These are phyloP conservation scores for Clupea harengus DNA, from an alignment of 2,113 vertebrate genomes.

Conservation along the genomic window DNA sequence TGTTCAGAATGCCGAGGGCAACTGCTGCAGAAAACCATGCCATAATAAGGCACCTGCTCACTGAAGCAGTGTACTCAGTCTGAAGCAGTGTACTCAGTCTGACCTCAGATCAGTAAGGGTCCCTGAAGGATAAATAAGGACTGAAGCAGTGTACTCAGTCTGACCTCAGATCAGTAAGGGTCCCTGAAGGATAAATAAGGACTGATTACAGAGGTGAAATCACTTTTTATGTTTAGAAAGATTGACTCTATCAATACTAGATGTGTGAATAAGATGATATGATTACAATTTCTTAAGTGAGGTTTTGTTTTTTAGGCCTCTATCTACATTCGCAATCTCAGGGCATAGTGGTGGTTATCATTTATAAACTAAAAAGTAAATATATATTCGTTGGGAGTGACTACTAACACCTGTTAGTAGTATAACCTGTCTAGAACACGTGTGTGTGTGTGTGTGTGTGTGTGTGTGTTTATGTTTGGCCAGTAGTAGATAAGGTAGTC, in stretches of 20 bases:
- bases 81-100: background rate
- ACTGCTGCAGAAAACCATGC: conserved; percentile 17
- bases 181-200: background rate
- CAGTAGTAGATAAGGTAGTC: conserved; percentile 14
- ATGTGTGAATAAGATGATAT: background rate
- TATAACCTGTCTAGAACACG: background rate
- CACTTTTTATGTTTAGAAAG: background rate
- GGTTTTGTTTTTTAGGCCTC: background rate
- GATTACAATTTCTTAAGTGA: background rate
- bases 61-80: background rate
- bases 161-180: no score
- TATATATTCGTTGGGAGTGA: no score
- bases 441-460: conserved; percentile 14
- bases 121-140: background rate
- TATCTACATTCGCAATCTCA: no score
- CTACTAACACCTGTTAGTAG: background rate
- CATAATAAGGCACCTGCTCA: conserved; percentile 11
- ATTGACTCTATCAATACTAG: background rate
- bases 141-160: no score
- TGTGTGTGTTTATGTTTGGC: conserved; percentile 24
- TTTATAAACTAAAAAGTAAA: background rate
- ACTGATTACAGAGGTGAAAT: background rate
- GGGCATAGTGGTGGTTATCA: background rate
- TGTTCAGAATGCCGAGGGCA: conserved; percentile 21
- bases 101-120: background rate